phyloP scores from a whole-genome alignment of 2,113 vertebrate species.

The Lipophrys pholis region DNA sequence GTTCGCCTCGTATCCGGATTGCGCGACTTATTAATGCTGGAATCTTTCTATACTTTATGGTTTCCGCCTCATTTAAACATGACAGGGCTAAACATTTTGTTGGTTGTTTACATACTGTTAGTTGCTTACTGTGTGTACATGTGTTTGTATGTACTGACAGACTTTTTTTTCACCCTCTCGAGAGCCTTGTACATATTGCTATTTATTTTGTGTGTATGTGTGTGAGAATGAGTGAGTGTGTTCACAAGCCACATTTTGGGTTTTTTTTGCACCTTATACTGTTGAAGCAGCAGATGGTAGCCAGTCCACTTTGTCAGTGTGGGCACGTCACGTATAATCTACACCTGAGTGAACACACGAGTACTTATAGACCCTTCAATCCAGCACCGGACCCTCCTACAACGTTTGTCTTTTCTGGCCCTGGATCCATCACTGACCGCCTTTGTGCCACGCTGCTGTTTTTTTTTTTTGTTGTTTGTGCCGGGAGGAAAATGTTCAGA shows the following conservation, averaged over 20 bases:
- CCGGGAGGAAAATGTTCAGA: slow-evolving; percentile 4
- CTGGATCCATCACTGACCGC: slow-evolving; percentile 4
- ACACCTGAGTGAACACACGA: slow-evolving; percentile 6
- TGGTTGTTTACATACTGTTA: slow-evolving; percentile 29
- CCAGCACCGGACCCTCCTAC: neutral
- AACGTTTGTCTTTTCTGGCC: neutral
- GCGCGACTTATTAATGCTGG: slow-evolving; percentile 44
- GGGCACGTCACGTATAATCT: slow-evolving; percentile 10
- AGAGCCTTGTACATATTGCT: slow-evolving; percentile 67
- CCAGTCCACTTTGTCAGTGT: neutral
- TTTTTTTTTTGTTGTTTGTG: too few relatives aligned
- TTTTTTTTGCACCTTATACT: slow-evolving; percentile 21
- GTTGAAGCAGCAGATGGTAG: slow-evolving; percentile 25
- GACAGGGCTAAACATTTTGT: slow-evolving; percentile 73
- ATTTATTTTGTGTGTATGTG: slow-evolving; percentile 73
- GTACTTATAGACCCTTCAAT: neutral
- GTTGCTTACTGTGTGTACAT: slow-evolving; percentile 25
- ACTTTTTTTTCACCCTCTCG: slow-evolving; percentile 35
- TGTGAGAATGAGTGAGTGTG: slow-evolving; percentile 10
- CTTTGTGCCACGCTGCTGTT: neutral
- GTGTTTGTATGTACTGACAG: slow-evolving; percentile 40
- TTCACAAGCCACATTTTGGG: neutral
- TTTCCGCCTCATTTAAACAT: slow-evolving; percentile 40
- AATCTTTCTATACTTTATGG: slow-evolving; percentile 29
- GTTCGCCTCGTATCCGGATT: slow-evolving; percentile 11